Conservation (phyloP, 2,797 vertebrate genomes). For the Epinephelus coioides region DNA sequence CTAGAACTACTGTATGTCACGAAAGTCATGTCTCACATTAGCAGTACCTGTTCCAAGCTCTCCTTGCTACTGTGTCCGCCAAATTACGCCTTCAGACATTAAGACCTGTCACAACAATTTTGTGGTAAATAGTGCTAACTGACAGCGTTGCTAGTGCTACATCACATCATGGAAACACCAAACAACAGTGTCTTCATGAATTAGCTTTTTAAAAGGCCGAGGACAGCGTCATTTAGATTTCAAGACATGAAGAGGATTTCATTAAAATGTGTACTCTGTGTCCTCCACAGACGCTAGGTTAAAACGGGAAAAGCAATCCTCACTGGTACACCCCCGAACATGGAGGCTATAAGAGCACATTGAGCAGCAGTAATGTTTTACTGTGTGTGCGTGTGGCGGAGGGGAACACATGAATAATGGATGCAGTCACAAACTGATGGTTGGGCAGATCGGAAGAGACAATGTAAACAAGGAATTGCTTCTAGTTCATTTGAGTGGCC, state of each 20-base stretch:
- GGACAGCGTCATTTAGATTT: not conserved
- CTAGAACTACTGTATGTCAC: slow-evolving; percentile 21
- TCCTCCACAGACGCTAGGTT: not conserved
- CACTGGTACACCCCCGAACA: slow-evolving; percentile 26
- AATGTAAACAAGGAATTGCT: slow-evolving; percentile 82
- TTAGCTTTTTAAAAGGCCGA: not conserved
- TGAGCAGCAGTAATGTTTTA: slow-evolving; percentile 30
- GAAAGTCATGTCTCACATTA: slow-evolving; percentile 32
- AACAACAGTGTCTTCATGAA: not conserved
- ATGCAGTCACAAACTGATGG: slow-evolving; percentile 79
- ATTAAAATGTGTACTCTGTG: not conserved
- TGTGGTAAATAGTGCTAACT: slow-evolving; percentile 27
- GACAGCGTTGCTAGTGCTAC: slow-evolving; percentile 16
- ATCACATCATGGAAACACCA: slow-evolving; percentile 17
- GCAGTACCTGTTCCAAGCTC: not conserved
- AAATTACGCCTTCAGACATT: slow-evolving; percentile 34
- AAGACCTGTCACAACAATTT: slow-evolving; percentile 23
- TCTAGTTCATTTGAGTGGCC: slow-evolving; percentile 81
- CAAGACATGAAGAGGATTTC: not conserved
- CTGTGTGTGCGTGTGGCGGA: slow-evolving; percentile 44
- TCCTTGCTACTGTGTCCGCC: slow-evolving; percentile 22
- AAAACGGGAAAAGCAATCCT: slow-evolving; percentile 11
- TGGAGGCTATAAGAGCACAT: slow-evolving; percentile 14
- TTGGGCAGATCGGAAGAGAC: slow-evolving; percentile 78
- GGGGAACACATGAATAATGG: slow-evolving; percentile 80